phyloP scores from a whole-genome alignment of 2,888 invertebrate species.

The Erpobdella octoculata region DNA sequence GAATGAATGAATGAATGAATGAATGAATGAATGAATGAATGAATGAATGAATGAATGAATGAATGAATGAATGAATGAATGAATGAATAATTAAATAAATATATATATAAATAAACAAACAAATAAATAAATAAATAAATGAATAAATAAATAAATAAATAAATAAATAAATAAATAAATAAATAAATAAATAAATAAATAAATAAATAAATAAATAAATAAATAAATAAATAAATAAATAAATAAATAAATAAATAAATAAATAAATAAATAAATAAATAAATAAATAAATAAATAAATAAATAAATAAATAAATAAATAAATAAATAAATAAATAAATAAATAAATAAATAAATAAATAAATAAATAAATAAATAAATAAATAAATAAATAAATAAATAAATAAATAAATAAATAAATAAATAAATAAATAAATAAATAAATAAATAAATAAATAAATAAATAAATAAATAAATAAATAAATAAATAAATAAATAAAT shows the following conservation, averaged over 20 bases:
- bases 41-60: neutral
- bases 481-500: neutral
- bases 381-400: neutral
- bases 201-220: neutral
- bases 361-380: neutral
- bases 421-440: neutral
- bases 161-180: neutral
- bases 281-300: neutral
- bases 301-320: neutral
- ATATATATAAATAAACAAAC: neutral
- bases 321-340: neutral
- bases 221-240: neutral
- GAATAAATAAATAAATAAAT: neutral
- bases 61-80: neutral
- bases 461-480: neutral
- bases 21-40: slow-evolving; percentile 8
- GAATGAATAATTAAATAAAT: too few species aligned
- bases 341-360: neutral
- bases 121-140: neutral
- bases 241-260: neutral
- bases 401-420: neutral
- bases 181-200: neutral
- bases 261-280: neutral
- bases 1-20: slow-evolving; percentile 1
- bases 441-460: neutral